Evolutionary conservation across 1,140 invertebrate genomes (phyloP), one percentile per base, ranked within the genome.

Genomic region (Episyrphus balteatus): DNA sequence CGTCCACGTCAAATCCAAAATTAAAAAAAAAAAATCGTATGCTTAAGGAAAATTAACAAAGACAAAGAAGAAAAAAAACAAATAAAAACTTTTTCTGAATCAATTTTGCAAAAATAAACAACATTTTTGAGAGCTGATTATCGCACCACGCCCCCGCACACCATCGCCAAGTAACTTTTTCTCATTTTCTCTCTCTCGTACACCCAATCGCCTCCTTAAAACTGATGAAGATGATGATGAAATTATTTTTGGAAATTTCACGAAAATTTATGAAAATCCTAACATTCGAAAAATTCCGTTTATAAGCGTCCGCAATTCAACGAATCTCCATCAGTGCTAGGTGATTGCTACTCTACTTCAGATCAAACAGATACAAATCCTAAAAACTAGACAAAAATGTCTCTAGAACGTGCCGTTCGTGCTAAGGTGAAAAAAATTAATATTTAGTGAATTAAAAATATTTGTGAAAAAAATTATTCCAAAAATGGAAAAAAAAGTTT

Each of bases 331-430:
- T 63, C 61, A 63, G 61, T 63, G 49, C 52, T 54, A 47, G 58
- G 52, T 55, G 49, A 51, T 54, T 42, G 42, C 51, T 59, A 54
- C 56, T 61, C 51, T 57, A 52, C 58, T 61, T 56, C 64, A 62
- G 56, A 63, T 59, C 58, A 46, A 46, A 53, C 43, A 51, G n/a
- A 49, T 51, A 41, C 41, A 50, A 47, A 57, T 51, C 41, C 37
- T 39, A 55, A 66, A 58, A 58, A 53, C 55, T 39, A 55, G 57
- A 56, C 32, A 62, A 74, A 62, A 52, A 80, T 80, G 78, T 76
- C 78, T 71, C 72, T 80, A 51, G 77, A 80, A 73, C 74, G 78
- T 73, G 75, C 77, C 73, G 75, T 80, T 68, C 73, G 75, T 61
- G 73, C 74, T 58, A 80, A 80, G 77, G 78, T 79, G 75, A 68